Base-by-base conservation (phyloP, 2,888 invertebrate genomes). In the Hofmannophila pseudospretella region DNA sequence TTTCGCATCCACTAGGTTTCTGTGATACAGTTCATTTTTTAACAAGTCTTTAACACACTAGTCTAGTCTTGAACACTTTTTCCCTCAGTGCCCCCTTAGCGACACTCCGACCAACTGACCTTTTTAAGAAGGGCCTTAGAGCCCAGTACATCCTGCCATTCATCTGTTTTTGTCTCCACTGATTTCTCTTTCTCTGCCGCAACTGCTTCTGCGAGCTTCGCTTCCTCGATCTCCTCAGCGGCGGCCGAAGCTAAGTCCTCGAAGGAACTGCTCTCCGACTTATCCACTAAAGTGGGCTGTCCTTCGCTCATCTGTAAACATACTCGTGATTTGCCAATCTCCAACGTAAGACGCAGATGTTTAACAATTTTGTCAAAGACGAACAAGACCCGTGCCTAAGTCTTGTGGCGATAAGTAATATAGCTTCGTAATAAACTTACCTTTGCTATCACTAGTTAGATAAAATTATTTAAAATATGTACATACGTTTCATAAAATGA, bases 91-190 rank as follows among this genome's bases (percentile, higher is more conserved):
- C n/a, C n/a, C n/a, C n/a, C n/a, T n/a, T n/a, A n/a, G n/a, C n/a
- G n/a, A n/a, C n/a, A n/a, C n/a, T n/a, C n/a, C n/a, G n/a, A n/a
- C n/a, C 2, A 3, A 27, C 27, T 10, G 3, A 85, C 88, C 77
- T 89, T 89, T 67, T 90, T 90, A 23, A 89, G 72, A 20, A 96
- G 70, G 42, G 93, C 90, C 14, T 93, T 93, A 76, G 92, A 95
- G 8, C 95, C 95, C 38, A 96, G 82, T 36, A 96, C 88, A 74
- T 95, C 95, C 49, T 93, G 87, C 89, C 92, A 92, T 49, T 91
- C 92, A 12, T 90, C 76, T 37, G 58, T 49, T 56, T 71, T 68
- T 23, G 58, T 54, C 32, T 74, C 74, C 22, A 56, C 47, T 22
- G 67, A 47, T 42, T 68, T 76, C 16, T 74, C 71, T 38, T 68